Percentiles rank a stretch among this genome's conserved stretches.
These are phyloP conservation scores for Helarctos malayanus DNA, from an alignment of 2,797 vertebrate species.

Conservation along the genomic window DNA sequence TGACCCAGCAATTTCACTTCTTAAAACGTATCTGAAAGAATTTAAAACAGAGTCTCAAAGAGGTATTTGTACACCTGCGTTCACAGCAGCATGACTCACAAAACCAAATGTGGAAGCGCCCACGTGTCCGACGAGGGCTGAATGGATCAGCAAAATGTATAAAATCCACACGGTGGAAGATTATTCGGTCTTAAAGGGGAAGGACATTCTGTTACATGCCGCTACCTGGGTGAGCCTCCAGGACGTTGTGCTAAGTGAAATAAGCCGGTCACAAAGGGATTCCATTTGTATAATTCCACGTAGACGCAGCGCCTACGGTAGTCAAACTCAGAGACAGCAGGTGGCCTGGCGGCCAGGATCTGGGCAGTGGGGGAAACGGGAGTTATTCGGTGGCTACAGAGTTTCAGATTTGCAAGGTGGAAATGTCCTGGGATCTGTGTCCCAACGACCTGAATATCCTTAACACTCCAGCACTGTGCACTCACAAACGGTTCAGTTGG, in stretches of 20 bases:
- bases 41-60: neutral
- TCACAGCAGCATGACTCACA: neutral
- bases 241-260: neutral
- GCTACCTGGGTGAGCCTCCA: neutral
- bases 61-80: neutral
- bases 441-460: neutral
- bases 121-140: neutral
- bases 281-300: neutral
- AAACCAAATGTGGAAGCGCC: neutral
- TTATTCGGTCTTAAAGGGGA: neutral
- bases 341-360: neutral
- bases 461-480: neutral
- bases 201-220: neutral
- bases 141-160: neutral
- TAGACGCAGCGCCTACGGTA: neutral
- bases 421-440: neutral
- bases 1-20: neutral
- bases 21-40: neutral
- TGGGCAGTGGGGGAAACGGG: too few species aligned
- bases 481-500: neutral
- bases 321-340: neutral
- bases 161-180: neutral
- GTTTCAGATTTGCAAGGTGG: neutral
- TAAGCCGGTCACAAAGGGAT: neutral
- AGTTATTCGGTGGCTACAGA: neutral